These are phyloP conservation scores for Psilopsiagon aymara DNA, from an alignment of 2,113 vertebrate species.

Conservation along the genomic window DNA sequence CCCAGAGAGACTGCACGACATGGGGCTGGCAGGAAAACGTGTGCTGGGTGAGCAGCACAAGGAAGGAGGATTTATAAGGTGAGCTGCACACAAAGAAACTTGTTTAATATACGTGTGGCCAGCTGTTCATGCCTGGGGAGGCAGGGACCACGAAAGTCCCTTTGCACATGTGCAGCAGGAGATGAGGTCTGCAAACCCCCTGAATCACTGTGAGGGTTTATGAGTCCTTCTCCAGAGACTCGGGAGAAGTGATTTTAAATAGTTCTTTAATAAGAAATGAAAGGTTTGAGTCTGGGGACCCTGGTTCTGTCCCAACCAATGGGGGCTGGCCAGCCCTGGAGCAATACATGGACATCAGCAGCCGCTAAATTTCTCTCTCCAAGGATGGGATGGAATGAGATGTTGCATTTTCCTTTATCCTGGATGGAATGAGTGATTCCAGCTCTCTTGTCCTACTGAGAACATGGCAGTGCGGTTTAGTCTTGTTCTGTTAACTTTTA, in stretches of 20 bases:
- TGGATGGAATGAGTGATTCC: not conserved
- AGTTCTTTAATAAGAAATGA: not conserved
- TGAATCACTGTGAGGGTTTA: not conserved
- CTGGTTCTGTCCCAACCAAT: not conserved
- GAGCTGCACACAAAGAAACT: not conserved
- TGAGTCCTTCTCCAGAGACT: not conserved
- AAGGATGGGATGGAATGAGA: not conserved
- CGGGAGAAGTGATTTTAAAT: not conserved
- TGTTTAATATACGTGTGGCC: not conserved
- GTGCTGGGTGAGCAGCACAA: not conserved
- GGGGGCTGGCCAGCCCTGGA: not conserved
- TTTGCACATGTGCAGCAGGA: not conserved
- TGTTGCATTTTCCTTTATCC: not conserved
- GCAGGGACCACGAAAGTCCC: not conserved
- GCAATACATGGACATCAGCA: not conserved
- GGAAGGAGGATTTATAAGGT: not conserved
- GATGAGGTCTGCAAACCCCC: not conserved
- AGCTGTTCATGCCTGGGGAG: not conserved
- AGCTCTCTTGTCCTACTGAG: not conserved
- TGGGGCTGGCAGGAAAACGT: not conserved
- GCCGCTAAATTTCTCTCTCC: not conserved
- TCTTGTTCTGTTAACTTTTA: not conserved
- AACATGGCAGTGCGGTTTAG: not conserved
- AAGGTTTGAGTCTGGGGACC: not conserved
- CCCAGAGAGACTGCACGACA: rapidly evolving